phyloP scores from a whole-genome alignment of 2,888 invertebrate genomes.

The Pyrochroa serraticornis region DNA sequence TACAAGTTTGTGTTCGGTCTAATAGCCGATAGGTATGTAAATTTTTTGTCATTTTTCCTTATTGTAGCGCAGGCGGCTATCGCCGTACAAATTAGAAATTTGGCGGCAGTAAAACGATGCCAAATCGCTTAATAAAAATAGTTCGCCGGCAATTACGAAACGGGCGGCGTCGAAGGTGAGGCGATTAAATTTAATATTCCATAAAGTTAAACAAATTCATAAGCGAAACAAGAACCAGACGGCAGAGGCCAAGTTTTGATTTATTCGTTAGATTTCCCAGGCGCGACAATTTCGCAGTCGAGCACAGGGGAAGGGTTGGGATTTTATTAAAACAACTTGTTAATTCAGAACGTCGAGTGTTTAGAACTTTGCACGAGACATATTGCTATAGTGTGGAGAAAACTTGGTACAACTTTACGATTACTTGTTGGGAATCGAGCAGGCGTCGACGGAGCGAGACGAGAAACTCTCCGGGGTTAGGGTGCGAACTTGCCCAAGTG shows the following conservation, averaged over 20 bases:
- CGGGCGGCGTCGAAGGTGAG: constrained; percentile 28
- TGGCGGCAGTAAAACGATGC: no score
- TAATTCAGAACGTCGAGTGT: constrained; percentile 57
- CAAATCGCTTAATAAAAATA: no score
- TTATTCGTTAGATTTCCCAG: constrained; percentile 53
- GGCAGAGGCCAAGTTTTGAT: constrained; percentile 55
- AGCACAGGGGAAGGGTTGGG: constrained; percentile 53
- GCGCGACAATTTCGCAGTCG: constrained; percentile 49
- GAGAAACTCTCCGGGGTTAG: constrained; percentile 32
- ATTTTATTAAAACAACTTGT: constrained; percentile 61
- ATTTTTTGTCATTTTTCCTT: no score
- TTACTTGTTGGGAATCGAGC: constrained; percentile 46
- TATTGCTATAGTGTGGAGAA: constrained; percentile 50
- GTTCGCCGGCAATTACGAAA: no score
- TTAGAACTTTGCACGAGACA: constrained; percentile 51
- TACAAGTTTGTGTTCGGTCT: no score
- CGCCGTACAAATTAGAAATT: no score
- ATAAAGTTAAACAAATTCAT: constrained; percentile 51
- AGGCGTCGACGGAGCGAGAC: constrained; percentile 37
- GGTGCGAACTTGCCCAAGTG: constrained; percentile 22
- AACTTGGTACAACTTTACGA: constrained; percentile 53
- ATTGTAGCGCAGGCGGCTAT: no score
- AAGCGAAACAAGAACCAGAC: constrained; percentile 46
- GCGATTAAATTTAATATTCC: constrained; percentile 49
- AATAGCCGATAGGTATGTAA: no score